Conservation (phyloP, 2,113 vertebrate species). For the Podocnemis expansa region DNA sequence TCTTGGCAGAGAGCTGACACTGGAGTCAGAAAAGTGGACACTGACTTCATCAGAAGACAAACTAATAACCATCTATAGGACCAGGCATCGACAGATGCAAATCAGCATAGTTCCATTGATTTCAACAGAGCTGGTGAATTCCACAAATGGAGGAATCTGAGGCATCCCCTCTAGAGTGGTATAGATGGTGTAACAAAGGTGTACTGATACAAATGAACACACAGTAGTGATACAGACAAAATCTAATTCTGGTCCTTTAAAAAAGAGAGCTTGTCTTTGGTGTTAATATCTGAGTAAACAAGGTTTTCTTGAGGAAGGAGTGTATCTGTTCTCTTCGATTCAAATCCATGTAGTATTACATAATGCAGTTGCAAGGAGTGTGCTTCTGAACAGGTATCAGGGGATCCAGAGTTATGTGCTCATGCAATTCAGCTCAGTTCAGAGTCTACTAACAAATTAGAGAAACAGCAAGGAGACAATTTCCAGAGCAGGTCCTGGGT, state of each 20-base stretch:
- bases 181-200: background rate
- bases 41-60: background rate
- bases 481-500: background rate
- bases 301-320: background rate
- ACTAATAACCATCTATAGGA: background rate
- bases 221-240: background rate
- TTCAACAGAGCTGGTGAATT: background rate
- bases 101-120: background rate
- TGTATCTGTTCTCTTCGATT: background rate
- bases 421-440: background rate
- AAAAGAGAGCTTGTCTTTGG: background rate
- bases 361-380: background rate
- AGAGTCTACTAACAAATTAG: background rate
- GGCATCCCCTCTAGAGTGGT: background rate
- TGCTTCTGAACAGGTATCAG: rapidly evolving
- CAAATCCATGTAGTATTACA: rapidly evolving
- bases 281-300: background rate
- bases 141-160: background rate
- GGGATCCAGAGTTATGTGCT: background rate
- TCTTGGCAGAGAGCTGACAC: background rate
- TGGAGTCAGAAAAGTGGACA: background rate
- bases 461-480: rapidly evolving
- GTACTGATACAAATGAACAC: background rate
- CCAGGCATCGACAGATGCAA: background rate
- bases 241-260: background rate